phyloP scores from a whole-genome alignment of 2,888 invertebrate genomes.

The Agrotis puta region DNA sequence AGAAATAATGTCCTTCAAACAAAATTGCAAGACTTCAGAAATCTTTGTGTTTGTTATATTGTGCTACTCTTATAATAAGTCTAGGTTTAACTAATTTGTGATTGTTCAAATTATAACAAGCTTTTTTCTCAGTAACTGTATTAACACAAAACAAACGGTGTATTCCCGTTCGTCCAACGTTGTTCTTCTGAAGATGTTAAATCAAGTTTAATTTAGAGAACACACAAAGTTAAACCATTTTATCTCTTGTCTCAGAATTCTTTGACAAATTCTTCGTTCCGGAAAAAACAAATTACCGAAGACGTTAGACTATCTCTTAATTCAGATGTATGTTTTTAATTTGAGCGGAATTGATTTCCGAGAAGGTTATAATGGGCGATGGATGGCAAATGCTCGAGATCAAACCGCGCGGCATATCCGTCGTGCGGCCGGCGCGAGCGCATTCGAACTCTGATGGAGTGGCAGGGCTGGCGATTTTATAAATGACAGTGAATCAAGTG shows the following conservation, averaged over 20 bases:
- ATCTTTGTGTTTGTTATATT: background rate
- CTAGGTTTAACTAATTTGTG: background rate
- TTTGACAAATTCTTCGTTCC: conserved; percentile 17
- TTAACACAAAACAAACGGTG: background rate
- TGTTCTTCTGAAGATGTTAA: background rate
- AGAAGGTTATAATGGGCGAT: conserved; percentile 57
- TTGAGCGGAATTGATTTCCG: conserved; percentile 63
- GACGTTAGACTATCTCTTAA: conserved; percentile 10
- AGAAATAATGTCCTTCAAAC: background rate
- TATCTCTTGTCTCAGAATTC: background rate
- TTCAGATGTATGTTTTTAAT: conserved; percentile 61
- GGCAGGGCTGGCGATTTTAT: conserved; percentile 46
- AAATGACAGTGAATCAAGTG: background rate
- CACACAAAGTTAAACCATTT: background rate
- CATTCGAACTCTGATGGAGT: conserved; percentile 42
- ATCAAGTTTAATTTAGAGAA: too few relatives aligned
- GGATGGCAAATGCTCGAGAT: conserved; percentile 66
- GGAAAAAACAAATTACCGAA: conserved; percentile 23
- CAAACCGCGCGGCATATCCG: conserved; percentile 67
- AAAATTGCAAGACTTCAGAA: background rate
- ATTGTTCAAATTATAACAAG: background rate
- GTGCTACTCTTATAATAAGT: background rate
- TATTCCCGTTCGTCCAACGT: too few relatives aligned
- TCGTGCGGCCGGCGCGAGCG: conserved; percentile 60
- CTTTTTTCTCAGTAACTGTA: background rate